A percentile compares a stretch with the other conserved stretches of the same genome.
Conservation (phyloP, 2,888 invertebrate genomes). For the Stomorhina lunata region DNA sequence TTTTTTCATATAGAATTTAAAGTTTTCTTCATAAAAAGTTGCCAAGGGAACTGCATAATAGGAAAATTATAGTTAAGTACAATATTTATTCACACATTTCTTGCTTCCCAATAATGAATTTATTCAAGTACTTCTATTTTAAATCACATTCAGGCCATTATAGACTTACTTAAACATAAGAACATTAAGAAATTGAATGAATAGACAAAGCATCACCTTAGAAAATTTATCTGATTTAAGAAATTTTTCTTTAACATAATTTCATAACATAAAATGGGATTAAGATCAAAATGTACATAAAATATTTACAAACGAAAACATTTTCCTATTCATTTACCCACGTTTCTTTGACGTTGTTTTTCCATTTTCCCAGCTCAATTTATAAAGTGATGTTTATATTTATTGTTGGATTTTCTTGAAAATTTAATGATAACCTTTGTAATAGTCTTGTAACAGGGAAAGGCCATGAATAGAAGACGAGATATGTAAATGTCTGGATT, state of each 20-base stretch:
- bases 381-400: slow-evolving; percentile 20
- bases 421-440: slow-evolving; percentile 42
- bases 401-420: slow-evolving; percentile 39
- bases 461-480: not conserved
- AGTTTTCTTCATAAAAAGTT: no score
- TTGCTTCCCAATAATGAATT: not conserved
- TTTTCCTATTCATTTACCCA: slow-evolving; percentile 13
- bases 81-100: not conserved
- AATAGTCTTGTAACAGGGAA: not conserved
- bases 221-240: slow-evolving; percentile 34
- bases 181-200: not conserved
- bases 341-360: not conserved
- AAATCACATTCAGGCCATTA: slow-evolving; percentile 1
- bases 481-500: not conserved
- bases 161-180: not conserved
- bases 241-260: slow-evolving; percentile 43
- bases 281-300: slow-evolving; percentile 39
- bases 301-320: slow-evolving; percentile 25
- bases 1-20: no score
- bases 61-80: no score
- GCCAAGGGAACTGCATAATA: no score
- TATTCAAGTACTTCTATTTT: not conserved
- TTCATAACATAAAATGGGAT: slow-evolving; percentile 30
- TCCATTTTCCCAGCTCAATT: not conserved
- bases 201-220: slow-evolving; percentile 24